A percentile compares a stretch with the other conserved stretches of the same genome.
phyloP scores from a whole-genome alignment of 2,888 invertebrate species.

The Tineola bisselliella region DNA sequence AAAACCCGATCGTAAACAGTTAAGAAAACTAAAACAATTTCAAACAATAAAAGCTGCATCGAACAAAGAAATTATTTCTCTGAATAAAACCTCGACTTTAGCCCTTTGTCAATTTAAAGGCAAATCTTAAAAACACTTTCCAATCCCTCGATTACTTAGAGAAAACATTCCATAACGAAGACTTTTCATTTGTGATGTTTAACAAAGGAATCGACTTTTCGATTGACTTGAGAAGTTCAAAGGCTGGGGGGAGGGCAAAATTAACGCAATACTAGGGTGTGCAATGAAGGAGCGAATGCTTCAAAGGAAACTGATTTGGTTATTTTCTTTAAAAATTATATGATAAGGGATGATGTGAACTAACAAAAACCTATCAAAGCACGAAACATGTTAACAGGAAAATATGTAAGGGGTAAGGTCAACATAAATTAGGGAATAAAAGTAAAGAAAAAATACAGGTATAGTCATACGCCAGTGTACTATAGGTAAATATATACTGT shows the following conservation, averaged over 20 bases:
- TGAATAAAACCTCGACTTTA: slow-evolving; percentile 25
- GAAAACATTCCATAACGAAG: slow-evolving; percentile 52
- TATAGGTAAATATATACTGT: too few relatives aligned
- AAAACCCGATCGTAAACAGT: neutral
- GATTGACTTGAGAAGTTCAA: slow-evolving; percentile 64
- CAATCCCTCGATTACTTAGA: slow-evolving; percentile 54
- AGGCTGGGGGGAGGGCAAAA: slow-evolving; percentile 51
- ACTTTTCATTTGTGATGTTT: slow-evolving; percentile 65
- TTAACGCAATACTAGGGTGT: slow-evolving; percentile 57
- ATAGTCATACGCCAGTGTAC: too few relatives aligned
- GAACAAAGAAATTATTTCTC: slow-evolving; percentile 18
- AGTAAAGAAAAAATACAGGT: too few relatives aligned
- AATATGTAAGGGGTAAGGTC: too few relatives aligned
- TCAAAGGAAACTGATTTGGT: slow-evolving; percentile 57
- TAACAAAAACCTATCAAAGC: too few relatives aligned
- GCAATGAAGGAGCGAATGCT: slow-evolving; percentile 47
- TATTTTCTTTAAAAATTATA: slow-evolving; percentile 41
- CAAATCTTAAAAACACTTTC: slow-evolving; percentile 56
- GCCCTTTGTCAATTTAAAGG: slow-evolving; percentile 34
- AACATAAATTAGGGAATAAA: too few relatives aligned
- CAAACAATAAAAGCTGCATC: neutral
- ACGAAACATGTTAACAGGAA: too few relatives aligned
- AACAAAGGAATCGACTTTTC: slow-evolving; percentile 64
- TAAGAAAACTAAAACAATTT: neutral
- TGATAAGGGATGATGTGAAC: slow-evolving; percentile 19